These are phyloP conservation scores for Microcebus murinus DNA, from an alignment of 2,113 vertebrate genomes.

Conservation along the genomic window DNA sequence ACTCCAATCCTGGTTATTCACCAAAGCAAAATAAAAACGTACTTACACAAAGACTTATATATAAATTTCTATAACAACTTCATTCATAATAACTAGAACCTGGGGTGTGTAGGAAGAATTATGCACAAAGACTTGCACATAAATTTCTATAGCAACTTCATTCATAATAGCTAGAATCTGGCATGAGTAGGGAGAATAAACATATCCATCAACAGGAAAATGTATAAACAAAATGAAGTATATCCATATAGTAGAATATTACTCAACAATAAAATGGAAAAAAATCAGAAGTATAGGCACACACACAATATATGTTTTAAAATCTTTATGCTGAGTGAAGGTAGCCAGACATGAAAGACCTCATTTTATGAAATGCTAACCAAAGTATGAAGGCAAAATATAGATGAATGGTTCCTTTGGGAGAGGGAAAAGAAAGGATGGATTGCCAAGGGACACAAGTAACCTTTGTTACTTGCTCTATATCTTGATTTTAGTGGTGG, in stretches of 20 bases:
- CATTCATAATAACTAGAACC: no score
- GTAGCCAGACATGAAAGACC: not conserved
- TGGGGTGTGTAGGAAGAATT: not conserved
- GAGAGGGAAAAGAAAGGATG: not conserved
- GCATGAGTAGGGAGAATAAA: not conserved
- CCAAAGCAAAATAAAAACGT: not conserved
- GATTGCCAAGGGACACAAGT: not conserved
- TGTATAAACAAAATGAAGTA: not conserved
- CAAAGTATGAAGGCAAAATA: not conserved
- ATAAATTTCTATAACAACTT: not conserved
- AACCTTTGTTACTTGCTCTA: not conserved
- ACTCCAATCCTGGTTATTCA: not conserved
- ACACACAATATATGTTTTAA: not conserved
- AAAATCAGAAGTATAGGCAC: not conserved
- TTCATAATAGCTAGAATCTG: no score
- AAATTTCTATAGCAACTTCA: not conserved
- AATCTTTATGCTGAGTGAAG: not conserved
- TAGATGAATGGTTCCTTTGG: not conserved
- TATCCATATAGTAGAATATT: rapidly evolving
- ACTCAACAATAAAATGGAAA: not conserved
- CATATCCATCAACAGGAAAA: not conserved
- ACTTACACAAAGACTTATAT: not conserved
- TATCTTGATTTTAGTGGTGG: not conserved
- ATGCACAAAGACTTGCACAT: not conserved
- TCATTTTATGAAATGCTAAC: not conserved